Percentiles rank a stretch among this genome's conserved stretches.
Evolutionary conservation across 2,113 vertebrate species (phyloP).

Genomic region (Elanus axillaris): DNA sequence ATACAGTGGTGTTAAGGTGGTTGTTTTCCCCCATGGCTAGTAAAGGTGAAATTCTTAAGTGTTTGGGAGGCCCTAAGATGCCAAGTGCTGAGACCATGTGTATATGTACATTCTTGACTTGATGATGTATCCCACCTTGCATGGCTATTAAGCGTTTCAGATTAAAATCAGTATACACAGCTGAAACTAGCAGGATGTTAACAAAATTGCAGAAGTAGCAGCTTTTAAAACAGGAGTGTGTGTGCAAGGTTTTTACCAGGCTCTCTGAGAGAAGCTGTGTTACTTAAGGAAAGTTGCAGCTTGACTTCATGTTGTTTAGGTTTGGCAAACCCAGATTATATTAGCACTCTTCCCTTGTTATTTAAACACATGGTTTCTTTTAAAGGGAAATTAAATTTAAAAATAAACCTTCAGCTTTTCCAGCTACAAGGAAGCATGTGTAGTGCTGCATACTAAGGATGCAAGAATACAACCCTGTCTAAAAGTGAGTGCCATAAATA

Average conservation of each 20-base stretch:
- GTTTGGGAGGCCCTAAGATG: background rate
- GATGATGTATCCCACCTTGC: background rate
- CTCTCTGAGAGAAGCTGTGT: background rate
- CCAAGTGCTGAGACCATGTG: background rate
- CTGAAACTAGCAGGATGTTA: background rate
- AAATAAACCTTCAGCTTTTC: background rate
- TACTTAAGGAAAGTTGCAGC: background rate
- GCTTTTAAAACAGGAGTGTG: background rate
- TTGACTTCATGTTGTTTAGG: background rate
- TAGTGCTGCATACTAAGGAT: background rate
- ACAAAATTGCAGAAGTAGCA: background rate
- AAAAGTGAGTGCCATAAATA: conserved; percentile 19
- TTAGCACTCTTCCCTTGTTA: background rate
- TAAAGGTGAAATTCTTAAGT: background rate
- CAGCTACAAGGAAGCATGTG: background rate
- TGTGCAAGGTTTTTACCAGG: background rate
- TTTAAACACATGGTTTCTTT: conserved; percentile 28
- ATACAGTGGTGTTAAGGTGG: fast-evolving
- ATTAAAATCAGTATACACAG: background rate
- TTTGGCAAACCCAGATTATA: background rate
- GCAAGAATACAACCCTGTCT: background rate
- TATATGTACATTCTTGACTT: background rate
- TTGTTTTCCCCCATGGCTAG: background rate
- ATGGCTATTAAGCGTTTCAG: background rate
- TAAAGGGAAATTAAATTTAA: conserved; percentile 13